phyloP scores from a whole-genome alignment of 2,888 invertebrate genomes.

The Elysia crispata region DNA sequence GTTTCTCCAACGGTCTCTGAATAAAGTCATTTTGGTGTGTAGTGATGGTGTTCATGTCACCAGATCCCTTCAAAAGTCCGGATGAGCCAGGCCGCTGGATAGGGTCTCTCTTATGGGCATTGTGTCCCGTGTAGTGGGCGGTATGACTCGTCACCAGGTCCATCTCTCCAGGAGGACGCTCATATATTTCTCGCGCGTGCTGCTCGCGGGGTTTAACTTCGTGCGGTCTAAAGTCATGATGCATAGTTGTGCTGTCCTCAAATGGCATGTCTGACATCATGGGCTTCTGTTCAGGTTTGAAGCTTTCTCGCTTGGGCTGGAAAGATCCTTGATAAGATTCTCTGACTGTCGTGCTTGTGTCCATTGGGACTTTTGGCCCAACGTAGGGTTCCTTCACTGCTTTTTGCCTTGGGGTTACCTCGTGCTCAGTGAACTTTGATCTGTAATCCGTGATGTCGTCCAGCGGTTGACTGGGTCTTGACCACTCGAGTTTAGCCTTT shows the following conservation, averaged over 20 bases:
- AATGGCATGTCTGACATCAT: slow-evolving; percentile 68
- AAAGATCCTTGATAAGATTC: slow-evolving; percentile 59
- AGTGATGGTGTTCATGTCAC: slow-evolving; percentile 41
- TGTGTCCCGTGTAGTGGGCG: slow-evolving; percentile 40
- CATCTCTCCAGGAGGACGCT: slow-evolving; percentile 67
- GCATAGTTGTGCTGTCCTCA: slow-evolving; percentile 68
- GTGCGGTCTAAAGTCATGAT: slow-evolving; percentile 60
- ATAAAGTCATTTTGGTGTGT: slow-evolving; percentile 46
- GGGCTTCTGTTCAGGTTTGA: slow-evolving; percentile 62
- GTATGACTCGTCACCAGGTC: slow-evolving; percentile 65
- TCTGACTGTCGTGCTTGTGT: slow-evolving; percentile 61
- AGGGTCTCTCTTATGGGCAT: not conserved
- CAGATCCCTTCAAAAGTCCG: slow-evolving; percentile 46
- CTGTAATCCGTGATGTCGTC: slow-evolving; percentile 70
- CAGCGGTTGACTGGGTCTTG: slow-evolving; percentile 64
- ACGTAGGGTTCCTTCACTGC: slow-evolving; percentile 57
- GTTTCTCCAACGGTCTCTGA: slow-evolving; percentile 27
- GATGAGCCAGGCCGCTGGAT: slow-evolving; percentile 50
- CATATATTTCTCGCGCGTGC: slow-evolving; percentile 50
- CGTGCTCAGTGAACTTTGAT: slow-evolving; percentile 55
- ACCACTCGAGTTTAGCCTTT: slow-evolving; percentile 58
- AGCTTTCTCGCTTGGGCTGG: slow-evolving; percentile 56
- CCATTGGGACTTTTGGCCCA: slow-evolving; percentile 62
- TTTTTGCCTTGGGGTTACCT: slow-evolving; percentile 51
- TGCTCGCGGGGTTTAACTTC: slow-evolving; percentile 40